Conservation (phyloP, 2,113 vertebrate genomes). For the Cheirogaleus medius region DNA sequence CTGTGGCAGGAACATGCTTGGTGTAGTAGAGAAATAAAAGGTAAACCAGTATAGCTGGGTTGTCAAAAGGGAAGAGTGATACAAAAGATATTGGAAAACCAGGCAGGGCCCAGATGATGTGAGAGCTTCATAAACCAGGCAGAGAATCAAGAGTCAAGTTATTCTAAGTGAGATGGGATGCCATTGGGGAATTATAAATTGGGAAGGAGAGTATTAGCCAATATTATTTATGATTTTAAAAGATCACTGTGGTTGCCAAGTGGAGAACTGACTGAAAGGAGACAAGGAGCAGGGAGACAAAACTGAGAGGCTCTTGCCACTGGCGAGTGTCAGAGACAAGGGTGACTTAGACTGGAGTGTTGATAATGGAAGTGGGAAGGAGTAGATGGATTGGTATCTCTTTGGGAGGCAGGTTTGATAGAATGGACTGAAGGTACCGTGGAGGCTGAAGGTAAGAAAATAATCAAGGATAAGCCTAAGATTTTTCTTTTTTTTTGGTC, state of each 20-base stretch:
- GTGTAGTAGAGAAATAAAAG: background rate
- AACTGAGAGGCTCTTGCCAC: fast-evolving
- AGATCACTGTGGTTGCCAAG: background rate
- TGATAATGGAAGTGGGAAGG: background rate
- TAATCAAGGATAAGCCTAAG: background rate
- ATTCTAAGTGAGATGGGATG: too few species aligned
- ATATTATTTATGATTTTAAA: background rate
- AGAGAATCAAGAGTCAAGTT: background rate
- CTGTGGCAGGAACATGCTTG: too few species aligned
- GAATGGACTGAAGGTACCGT: background rate
- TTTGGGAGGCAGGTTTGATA: background rate
- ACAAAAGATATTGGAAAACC: background rate
- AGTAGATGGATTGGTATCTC: too few species aligned
- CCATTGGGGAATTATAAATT: background rate
- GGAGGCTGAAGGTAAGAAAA: background rate
- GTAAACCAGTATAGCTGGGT: background rate
- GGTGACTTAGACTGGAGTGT: background rate
- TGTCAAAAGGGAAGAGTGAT: background rate
- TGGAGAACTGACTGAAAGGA: background rate
- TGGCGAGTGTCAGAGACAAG: background rate
- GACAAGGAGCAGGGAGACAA: background rate
- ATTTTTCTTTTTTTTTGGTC: background rate
- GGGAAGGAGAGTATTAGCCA: background rate
- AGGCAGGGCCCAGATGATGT: background rate
- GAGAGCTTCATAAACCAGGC: background rate